Conservation (phyloP, 2,797 vertebrate genomes). For the Darevskia nairensis region DNA sequence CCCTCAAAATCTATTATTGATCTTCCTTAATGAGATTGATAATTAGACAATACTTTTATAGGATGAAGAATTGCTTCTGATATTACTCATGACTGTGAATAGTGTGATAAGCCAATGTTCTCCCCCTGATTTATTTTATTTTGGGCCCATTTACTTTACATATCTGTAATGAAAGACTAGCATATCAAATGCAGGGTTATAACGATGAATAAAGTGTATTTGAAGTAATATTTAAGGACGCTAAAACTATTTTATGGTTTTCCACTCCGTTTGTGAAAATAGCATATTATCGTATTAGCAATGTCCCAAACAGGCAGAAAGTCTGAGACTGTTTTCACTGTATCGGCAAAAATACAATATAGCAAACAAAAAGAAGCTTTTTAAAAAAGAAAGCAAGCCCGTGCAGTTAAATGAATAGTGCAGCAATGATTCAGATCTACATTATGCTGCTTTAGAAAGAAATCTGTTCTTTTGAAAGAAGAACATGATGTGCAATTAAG, state of each 20-base stretch:
- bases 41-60: neutral
- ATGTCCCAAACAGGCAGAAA: neutral
- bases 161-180: neutral
- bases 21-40: neutral
- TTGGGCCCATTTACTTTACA: too few relatives aligned
- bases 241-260: neutral
- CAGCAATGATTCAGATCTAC: neutral
- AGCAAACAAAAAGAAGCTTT: neutral
- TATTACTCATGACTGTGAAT: neutral
- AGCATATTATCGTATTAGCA: neutral
- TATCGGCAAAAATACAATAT: neutral
- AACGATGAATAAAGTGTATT: neutral
- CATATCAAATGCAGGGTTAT: neutral
- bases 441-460: neutral
- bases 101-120: neutral
- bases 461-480: neutral
- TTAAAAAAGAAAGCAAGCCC: neutral
- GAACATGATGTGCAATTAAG: neutral
- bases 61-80: neutral
- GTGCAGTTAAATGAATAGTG: neutral
- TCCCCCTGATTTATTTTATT: too few relatives aligned
- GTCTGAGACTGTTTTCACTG: neutral
- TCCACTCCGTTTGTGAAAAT: neutral
- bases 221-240: neutral
- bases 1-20: neutral